These are phyloP conservation scores for Syrrhaptes paradoxus DNA, from an alignment of 2,113 vertebrate genomes.

Conservation along the genomic window DNA sequence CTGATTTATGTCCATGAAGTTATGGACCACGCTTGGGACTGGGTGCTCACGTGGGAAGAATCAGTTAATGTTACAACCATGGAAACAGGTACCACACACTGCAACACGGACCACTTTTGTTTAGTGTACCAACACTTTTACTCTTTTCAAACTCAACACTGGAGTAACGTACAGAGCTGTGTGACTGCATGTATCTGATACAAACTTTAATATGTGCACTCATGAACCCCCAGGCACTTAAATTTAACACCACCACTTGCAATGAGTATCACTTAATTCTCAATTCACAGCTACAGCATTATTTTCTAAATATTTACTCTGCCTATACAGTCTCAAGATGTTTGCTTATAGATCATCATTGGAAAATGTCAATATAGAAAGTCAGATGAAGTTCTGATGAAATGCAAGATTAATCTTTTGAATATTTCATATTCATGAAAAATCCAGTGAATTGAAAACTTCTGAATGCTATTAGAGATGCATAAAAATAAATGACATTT, in stretches of 20 bases:
- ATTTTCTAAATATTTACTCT: slow-evolving; percentile 30
- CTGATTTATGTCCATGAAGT: neutral
- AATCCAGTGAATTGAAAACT: neutral
- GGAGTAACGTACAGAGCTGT: neutral
- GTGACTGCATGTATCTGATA: neutral
- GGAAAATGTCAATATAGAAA: neutral
- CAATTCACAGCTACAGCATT: neutral
- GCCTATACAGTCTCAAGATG: neutral
- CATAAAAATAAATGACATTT: slow-evolving; percentile 17
- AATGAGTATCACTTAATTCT: neutral
- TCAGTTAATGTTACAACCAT: neutral
- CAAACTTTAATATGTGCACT: neutral
- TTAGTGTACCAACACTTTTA: neutral
- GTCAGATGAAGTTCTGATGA: slow-evolving; percentile 11
- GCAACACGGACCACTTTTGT: neutral
- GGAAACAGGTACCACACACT: neutral
- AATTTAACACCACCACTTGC: neutral
- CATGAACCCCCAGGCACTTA: neutral
- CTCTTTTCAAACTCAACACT: neutral
- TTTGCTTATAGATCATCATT: slow-evolving; percentile 5
- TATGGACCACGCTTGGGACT: neutral
- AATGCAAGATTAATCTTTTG: slow-evolving; percentile 1
- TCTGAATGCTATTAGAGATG: neutral
- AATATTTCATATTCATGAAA: slow-evolving; percentile 48
- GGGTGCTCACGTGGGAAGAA: neutral